Base-by-base conservation (phyloP, 2,888 invertebrate species). In the Pollenia griseotomentosa region DNA sequence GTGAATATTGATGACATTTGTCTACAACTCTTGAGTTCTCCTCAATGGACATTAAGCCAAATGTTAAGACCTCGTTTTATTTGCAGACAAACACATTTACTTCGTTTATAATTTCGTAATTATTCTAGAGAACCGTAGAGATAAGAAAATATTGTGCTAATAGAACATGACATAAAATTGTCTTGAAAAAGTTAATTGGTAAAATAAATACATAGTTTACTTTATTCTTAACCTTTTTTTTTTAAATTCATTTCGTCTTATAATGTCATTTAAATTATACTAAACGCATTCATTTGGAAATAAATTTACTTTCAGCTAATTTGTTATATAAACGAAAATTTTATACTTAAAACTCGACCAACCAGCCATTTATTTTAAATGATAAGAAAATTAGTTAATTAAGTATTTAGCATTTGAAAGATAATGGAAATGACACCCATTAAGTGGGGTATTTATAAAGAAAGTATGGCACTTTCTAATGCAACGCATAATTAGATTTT, bases 1-100 rank as follows among this genome's bases (percentile, higher is more conserved):
- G n/a, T 65, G 55, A 55, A 19, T 74, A 77, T 59, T 55, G 59
- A 65, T 44, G 57, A 44, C 68, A 63, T 59, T 61, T 53, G 19
- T 19, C 57, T 16, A 65, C 12, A 65, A 48, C 71, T 16, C 44
- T 71, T 71, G 71, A 63, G 42, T 53, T 53, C 6, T 33, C 33
- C 51, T 40, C 19, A 63, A 11, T 63, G 71, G 53, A 71, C 71
- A 53, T 33, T 53, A 33, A 42, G 53, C 53, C 59, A 74, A 79
- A 80, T 75, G 79, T 75, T 82, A 83, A 79, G 74, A 74, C 44
- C 59, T 55, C 68, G 33, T 65, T 65, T 16, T 51, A 44, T 11
- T 44, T 46, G 51, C 59, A 61, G 33, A 61, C 53, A 75, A 51
- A 77, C 75, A 70, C 16, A 55, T 42, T 65, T 14, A 53, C 4